phyloP scores from a whole-genome alignment of 2,888 invertebrate genomes.

The Drosophila anceps region DNA sequence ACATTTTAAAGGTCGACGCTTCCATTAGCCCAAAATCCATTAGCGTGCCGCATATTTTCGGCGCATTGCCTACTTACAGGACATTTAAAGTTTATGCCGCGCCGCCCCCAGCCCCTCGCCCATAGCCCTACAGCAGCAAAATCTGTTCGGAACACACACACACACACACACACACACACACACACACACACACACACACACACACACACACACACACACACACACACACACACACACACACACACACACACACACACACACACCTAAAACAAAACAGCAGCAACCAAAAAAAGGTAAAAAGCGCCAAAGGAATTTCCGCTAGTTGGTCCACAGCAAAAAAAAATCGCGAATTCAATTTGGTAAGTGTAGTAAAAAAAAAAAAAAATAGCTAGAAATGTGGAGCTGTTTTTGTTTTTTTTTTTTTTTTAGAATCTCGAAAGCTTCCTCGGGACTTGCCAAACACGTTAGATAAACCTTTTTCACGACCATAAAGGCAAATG shows the following conservation, averaged over 20 bases:
- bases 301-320: conserved; percentile 34
- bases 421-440: conserved; percentile 27
- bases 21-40: conserved; percentile 78
- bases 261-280: conserved; percentile 22
- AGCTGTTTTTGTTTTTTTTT: too few relatives aligned
- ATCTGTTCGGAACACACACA: conserved; percentile 32
- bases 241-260: conserved; percentile 17
- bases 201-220: conserved; percentile 17
- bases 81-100: conserved; percentile 65
- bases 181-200: conserved; percentile 17
- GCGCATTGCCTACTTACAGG: conserved; percentile 67
- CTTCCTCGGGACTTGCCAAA: conserved; percentile 12
- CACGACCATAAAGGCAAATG: conserved; percentile 28
- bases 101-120: neutral
- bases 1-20: conserved; percentile 76
- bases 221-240: conserved; percentile 20
- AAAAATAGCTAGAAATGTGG: conserved; percentile 15
- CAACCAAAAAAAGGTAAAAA: conserved; percentile 18
- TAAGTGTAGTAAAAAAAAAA: conserved; percentile 21
- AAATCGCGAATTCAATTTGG: conserved; percentile 47
- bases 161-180: conserved; percentile 21
- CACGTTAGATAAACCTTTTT: conserved; percentile 32
- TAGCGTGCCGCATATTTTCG: conserved; percentile 73
- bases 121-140: conserved; percentile 41
- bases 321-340: conserved; percentile 22